Conservation (phyloP, 2,113 vertebrate genomes). For the Mesocricetus auratus region DNA sequence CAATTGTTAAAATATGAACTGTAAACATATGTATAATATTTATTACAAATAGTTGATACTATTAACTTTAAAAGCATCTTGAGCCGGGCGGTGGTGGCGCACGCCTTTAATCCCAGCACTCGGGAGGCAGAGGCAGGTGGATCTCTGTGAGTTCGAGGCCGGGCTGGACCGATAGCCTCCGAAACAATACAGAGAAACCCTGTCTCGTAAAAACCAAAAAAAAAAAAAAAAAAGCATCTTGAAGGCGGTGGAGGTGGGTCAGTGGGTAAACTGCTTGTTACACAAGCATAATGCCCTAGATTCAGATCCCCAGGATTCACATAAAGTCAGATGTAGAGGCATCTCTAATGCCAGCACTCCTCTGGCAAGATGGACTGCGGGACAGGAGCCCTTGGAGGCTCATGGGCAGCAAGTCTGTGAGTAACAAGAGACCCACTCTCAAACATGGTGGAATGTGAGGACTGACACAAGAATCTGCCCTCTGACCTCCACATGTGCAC, state of each 20-base stretch:
- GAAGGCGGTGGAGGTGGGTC: not conserved
- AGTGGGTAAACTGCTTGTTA: not conserved
- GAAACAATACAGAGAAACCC: no score
- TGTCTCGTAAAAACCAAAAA: no score
- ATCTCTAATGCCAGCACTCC: not conserved
- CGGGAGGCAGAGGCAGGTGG: no score
- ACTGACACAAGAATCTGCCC: not conserved
- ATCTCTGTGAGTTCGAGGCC: no score
- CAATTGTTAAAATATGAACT: conserved; percentile 40
- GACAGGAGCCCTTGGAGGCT: not conserved
- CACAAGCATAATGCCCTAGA: not conserved
- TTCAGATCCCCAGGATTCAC: not conserved
- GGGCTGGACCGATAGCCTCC: no score
- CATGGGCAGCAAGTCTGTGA: not conserved
- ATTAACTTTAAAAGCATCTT: not conserved
- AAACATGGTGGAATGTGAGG: no score
- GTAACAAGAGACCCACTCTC: not conserved
- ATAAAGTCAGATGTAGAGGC: not conserved
- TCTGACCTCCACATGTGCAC: not conserved
- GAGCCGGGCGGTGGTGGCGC: no score
- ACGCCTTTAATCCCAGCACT: no score
- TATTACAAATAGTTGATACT: not conserved
- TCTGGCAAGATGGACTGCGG: not conserved
- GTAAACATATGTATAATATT: not conserved
- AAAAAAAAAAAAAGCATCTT: not conserved